phyloP scores from a whole-genome alignment of 2,113 vertebrate species.

The Smithornis capensis region DNA sequence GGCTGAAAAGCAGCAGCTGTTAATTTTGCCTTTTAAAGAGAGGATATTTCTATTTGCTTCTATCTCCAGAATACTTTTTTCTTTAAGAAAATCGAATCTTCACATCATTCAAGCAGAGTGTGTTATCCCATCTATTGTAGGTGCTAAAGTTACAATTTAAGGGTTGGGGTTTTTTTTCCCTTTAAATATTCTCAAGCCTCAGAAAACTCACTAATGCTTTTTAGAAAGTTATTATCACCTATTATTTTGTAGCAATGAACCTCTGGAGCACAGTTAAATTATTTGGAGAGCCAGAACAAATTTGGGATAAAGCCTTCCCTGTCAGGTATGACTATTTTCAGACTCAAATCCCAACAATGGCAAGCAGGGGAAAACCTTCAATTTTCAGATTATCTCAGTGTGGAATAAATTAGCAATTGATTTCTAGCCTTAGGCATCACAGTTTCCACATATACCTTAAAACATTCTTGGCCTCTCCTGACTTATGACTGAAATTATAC shows the following conservation, averaged over 20 bases:
- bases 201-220: background rate
- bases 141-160: background rate
- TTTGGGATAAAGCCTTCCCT: background rate
- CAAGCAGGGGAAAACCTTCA: background rate
- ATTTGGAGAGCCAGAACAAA: background rate
- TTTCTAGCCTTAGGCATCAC: background rate
- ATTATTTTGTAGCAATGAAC: background rate
- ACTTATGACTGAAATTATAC: background rate
- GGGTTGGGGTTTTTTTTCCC: accelerated
- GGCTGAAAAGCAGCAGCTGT: background rate
- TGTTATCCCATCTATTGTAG: background rate
- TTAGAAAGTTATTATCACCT: background rate
- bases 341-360: background rate
- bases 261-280: background rate
- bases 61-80: background rate
- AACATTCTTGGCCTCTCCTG: background rate
- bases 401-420: background rate
- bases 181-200: background rate
- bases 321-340: background rate
- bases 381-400: conserved; percentile 22
- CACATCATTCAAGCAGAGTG: background rate
- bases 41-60: background rate
- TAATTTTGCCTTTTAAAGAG: background rate
- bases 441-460: background rate
- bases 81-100: background rate